Evolutionary conservation across 2,113 vertebrate species (phyloP).

Genomic region (Apodemus sylvaticus): DNA sequence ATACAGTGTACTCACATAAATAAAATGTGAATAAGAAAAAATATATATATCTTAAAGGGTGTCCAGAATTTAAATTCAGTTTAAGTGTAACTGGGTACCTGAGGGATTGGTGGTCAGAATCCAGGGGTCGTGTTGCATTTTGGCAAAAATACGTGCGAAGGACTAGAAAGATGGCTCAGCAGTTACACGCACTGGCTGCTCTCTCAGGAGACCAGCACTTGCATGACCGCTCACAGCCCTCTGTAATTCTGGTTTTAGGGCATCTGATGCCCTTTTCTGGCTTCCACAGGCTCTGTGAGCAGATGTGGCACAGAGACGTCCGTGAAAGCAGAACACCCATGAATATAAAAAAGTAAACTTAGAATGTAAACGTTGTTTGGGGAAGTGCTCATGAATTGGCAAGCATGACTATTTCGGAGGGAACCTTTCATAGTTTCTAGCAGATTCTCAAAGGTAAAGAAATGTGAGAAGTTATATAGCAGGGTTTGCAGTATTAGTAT

Average conservation of each 20-base stretch:
- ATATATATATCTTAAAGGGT: neutral
- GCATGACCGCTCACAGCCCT: neutral
- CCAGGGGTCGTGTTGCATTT: neutral
- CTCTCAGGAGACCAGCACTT: neutral
- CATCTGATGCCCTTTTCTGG: neutral
- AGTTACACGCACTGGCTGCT: neutral
- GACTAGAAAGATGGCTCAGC: neutral
- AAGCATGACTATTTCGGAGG: neutral
- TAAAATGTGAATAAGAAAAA: too few relatives aligned
- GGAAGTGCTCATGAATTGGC: neutral
- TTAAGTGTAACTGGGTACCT: neutral
- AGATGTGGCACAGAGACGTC: neutral
- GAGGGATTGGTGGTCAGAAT: neutral
- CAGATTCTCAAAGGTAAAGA: slow-evolving; percentile 39
- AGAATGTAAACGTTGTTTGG: neutral
- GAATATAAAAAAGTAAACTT: neutral
- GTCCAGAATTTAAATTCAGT: slow-evolving; percentile 8
- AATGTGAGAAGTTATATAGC: neutral
- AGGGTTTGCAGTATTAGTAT: neutral
- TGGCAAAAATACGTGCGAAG: neutral
- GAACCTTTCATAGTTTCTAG: neutral
- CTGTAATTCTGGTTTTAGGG: neutral
- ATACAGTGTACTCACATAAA: too few relatives aligned
- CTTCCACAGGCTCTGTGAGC: neutral
- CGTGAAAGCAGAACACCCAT: neutral